These are phyloP conservation scores for Bryconaethiops microstoma DNA, from an alignment of 2,797 vertebrate species.

Conservation along the genomic window DNA sequence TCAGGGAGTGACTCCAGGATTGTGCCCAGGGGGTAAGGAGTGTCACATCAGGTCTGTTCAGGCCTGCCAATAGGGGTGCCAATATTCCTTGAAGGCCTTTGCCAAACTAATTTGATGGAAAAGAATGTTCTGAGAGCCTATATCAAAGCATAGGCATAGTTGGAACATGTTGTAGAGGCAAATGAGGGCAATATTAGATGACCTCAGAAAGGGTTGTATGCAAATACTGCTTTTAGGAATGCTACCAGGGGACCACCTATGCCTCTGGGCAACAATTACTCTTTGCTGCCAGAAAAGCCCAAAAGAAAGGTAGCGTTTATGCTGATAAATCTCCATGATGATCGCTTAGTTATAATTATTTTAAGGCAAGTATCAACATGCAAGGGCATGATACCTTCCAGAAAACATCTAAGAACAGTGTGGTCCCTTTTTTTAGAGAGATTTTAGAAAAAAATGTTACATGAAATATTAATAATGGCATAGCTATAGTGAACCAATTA, in stretches of 20 bases:
- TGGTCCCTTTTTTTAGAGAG: not conserved
- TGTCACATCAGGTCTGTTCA: constrained; percentile 18
- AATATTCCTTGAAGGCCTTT: not conserved
- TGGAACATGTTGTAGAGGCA: constrained; percentile 36
- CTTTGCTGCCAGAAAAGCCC: constrained; percentile 15
- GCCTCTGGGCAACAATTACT: constrained; percentile 1
- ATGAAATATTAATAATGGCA: too few relatives aligned
- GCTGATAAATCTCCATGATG: constrained; percentile 13
- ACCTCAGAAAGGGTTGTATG: constrained; percentile 17
- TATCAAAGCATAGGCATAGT: not conserved
- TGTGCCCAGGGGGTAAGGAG: constrained; percentile 26
- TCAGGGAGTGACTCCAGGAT: not conserved
- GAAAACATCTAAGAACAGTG: not conserved
- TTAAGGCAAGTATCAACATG: constrained; percentile 9
- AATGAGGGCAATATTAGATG: constrained; percentile 10
- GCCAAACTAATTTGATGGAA: constrained; percentile 24
- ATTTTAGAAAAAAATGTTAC: not conserved
- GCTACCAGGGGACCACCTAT: not conserved
- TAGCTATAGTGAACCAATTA: not conserved
- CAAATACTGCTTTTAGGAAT: not conserved
- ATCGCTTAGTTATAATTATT: constrained; percentile 15
- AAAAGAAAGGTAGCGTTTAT: constrained; percentile 15
- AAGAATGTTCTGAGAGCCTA: constrained; percentile 14
- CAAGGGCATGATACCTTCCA: not conserved
- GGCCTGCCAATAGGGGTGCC: constrained; percentile 5